Evolutionary conservation across 1,140 invertebrate species (phyloP), one percentile per base, ranked within the genome.

Genomic region (Euborellia annulipes): DNA sequence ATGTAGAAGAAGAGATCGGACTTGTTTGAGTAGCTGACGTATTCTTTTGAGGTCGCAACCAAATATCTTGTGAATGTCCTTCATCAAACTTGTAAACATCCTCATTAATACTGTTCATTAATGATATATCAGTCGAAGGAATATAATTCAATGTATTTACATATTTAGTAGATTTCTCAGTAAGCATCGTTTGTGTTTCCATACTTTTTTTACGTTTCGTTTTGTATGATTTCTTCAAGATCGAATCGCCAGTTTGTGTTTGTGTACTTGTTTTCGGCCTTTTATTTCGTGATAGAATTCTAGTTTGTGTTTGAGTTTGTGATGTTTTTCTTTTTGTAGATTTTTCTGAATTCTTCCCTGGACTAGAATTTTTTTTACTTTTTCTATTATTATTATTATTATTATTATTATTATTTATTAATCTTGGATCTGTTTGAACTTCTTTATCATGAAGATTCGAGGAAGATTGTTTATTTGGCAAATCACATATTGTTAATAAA

Each of bases 251-350:
- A 0, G 68, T 71, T 59, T 72, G 69, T 1, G 70, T 72, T 50
- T 70, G 63, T 23, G 58, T 64, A 17, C 60, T 64, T 3, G 54
- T 51, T 43, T 61, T 60, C 13, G 44, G 48, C 3, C 48, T 43
- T 41, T 56, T 65, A 17, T 58, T 55, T 43, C 56, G 63, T 23
- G 52, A 51, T 13, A 53, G 43, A 9, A 47, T 45, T 49, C 50
- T 59, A 7, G 69, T 72, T 51, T 71, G 70, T 0, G 69, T 71
- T 47, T 72, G 62, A 4, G 65, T 63, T 58, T 55, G 43, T 59
- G 60, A 41, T 54, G 58, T 36, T 59, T 62, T 47, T 55, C 50
- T 45, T 49, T 62, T 14, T 47, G 47, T 46, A 54, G 57, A 18
- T 47, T 52, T 48, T 53, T 54, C 22, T 52, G 46, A 43, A 30